A percentile compares a stretch with the other conserved stretches of the same genome.
Conservation (phyloP, 2,888 invertebrate genomes). For the Pseudococcus longispinus region DNA sequence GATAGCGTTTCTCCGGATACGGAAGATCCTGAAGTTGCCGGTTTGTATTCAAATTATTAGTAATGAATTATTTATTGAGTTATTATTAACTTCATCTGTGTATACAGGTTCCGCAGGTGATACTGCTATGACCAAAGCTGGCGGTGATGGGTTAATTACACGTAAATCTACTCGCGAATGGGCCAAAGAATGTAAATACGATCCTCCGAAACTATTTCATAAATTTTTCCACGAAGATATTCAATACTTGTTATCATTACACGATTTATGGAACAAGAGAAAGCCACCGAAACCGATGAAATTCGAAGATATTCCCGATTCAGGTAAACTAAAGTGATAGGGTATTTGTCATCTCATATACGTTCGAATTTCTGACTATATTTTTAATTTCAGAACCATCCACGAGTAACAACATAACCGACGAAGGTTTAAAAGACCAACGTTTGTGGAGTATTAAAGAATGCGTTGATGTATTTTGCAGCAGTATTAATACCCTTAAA, state of each 20-base stretch:
- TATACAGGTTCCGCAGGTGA: conserved; percentile 67
- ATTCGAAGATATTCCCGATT: conserved; percentile 64
- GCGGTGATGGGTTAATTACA: conserved; percentile 67
- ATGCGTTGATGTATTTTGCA: conserved; percentile 75
- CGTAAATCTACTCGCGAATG: conserved; percentile 81
- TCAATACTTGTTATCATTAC: conserved; percentile 91
- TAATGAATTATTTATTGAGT: neutral
- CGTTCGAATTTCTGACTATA: neutral
- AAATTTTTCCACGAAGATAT: conserved; percentile 97
- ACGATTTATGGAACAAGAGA: conserved; percentile 92
- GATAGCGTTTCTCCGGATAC: conserved; percentile 88
- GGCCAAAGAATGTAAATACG: conserved; percentile 84
- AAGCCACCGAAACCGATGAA: conserved; percentile 80
- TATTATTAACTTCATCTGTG: neutral
- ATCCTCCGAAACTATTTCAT: conserved; percentile 83
- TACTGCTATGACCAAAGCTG: conserved; percentile 67
- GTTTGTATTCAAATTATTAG: conserved; percentile 62
- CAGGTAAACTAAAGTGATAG: neutral
- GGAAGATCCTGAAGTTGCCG: conserved; percentile 90
- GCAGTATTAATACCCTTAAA: conserved; percentile 72
- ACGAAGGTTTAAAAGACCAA: conserved; percentile 74
- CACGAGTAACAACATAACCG: conserved; percentile 65
- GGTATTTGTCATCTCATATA: neutral
- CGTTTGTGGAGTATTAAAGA: conserved; percentile 80
- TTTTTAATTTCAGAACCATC: conserved; percentile 35